phyloP scores from a whole-genome alignment of 1,140 invertebrate species.

The Drosophila kepulauana region DNA sequence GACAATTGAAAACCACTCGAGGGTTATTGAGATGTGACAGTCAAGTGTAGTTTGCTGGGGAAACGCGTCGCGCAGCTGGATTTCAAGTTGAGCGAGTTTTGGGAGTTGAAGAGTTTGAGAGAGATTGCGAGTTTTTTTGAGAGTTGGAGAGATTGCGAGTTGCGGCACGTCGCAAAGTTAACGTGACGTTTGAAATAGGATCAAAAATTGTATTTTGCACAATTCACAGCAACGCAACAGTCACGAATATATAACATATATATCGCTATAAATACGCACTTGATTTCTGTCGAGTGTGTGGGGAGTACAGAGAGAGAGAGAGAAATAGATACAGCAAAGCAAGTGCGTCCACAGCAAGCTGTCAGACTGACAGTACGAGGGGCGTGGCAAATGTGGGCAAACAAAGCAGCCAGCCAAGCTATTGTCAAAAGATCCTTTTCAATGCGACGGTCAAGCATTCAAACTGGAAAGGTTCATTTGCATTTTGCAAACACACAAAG shows the following conservation, averaged over 20 bases:
- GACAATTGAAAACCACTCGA: slow-evolving; percentile 82
- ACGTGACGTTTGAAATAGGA: slow-evolving; percentile 82
- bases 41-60: slow-evolving; percentile 62
- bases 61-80: slow-evolving; percentile 25
- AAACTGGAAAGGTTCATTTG: too few species aligned
- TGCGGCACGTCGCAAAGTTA: slow-evolving; percentile 41
- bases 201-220: slow-evolving; percentile 47
- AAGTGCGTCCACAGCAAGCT: too few species aligned
- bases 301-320: slow-evolving; percentile 14
- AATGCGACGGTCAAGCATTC: too few species aligned
- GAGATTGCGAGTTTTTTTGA: too few species aligned
- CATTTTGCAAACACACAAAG: too few species aligned
- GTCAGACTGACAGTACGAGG: too few species aligned
- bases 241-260: background rate
- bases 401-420: too few species aligned
- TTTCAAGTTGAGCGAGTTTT: slow-evolving; percentile 4
- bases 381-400: too few species aligned
- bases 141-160: background rate
- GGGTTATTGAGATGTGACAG: slow-evolving; percentile 83
- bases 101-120: background rate
- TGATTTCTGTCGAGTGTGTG: background rate
- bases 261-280: background rate
- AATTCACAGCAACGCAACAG: slow-evolving; percentile 28
- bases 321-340: background rate
- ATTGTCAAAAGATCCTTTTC: too few species aligned